phyloP scores from a whole-genome alignment of 2,888 invertebrate species.

The Cepaea hortensis region DNA sequence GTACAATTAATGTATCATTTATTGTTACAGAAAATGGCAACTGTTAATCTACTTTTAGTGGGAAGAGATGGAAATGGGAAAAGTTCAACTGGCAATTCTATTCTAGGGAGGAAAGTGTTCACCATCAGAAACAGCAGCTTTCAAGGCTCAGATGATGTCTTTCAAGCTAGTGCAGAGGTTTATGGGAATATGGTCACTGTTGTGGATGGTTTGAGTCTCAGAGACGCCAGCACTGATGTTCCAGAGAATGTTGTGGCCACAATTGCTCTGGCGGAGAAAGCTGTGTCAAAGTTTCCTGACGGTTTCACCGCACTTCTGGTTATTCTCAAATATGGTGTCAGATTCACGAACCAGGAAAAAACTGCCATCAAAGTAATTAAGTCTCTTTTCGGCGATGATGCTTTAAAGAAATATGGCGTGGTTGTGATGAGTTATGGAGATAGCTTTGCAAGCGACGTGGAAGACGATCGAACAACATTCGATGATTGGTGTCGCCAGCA shows the following conservation, averaged over 20 bases:
- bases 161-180: background rate
- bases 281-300: background rate
- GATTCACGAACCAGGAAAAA: background rate
- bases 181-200: background rate
- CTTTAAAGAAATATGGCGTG: background rate
- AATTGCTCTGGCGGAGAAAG: background rate
- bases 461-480: background rate
- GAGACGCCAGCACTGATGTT: background rate
- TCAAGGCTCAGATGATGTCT: background rate
- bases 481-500: background rate
- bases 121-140: background rate
- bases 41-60: background rate
- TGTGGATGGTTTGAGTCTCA: background rate
- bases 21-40: background rate
- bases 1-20: background rate
- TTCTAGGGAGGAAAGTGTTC: background rate
- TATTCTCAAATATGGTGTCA: slow-evolving; percentile 15
- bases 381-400: background rate
- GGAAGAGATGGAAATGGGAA: slow-evolving; percentile 15
- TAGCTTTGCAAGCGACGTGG: background rate
- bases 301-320: background rate
- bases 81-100: slow-evolving; percentile 9
- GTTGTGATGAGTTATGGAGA: slow-evolving; percentile 1
- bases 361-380: background rate
- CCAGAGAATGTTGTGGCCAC: background rate